phyloP scores from a whole-genome alignment of 2,888 invertebrate genomes.

The Leucophenga montana region DNA sequence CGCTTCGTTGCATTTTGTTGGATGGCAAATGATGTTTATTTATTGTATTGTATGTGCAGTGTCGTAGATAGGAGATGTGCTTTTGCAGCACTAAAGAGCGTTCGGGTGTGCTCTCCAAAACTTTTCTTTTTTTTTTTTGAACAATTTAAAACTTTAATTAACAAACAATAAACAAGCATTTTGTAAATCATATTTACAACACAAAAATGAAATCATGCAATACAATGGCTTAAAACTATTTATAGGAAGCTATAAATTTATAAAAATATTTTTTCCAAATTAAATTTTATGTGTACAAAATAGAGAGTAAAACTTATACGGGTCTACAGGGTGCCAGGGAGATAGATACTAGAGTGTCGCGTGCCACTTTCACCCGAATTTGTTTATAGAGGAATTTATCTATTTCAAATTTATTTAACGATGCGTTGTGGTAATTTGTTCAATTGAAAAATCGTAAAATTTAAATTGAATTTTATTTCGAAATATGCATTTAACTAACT shows the following conservation, averaged over 20 bases:
- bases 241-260: conserved; percentile 55
- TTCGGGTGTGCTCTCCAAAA: too few relatives aligned
- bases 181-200: conserved; percentile 40
- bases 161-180: conserved; percentile 52
- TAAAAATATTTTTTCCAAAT: conserved; percentile 46
- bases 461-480: conserved; percentile 60
- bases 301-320: conserved; percentile 14
- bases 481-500: conserved; percentile 15
- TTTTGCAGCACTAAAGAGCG: too few relatives aligned
- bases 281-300: conserved; percentile 45
- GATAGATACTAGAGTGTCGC: conserved; percentile 39
- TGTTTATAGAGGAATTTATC: neutral
- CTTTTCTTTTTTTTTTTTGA: too few relatives aligned
- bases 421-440: conserved; percentile 53
- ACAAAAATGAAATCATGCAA: conserved; percentile 40
- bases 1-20: conserved; percentile 56
- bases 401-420: conserved; percentile 39
- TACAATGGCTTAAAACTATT: conserved; percentile 50
- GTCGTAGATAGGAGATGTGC: too few relatives aligned
- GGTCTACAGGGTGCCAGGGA: conserved; percentile 23
- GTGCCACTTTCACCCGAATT: conserved; percentile 38
- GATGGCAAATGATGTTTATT: neutral
- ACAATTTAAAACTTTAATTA: neutral
- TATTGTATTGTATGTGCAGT: too few relatives aligned
- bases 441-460: conserved; percentile 68